Percentiles rank a stretch among this genome's conserved stretches.
Conservation (phyloP, 2,113 vertebrate genomes). For the Callospermophilus lateralis region DNA sequence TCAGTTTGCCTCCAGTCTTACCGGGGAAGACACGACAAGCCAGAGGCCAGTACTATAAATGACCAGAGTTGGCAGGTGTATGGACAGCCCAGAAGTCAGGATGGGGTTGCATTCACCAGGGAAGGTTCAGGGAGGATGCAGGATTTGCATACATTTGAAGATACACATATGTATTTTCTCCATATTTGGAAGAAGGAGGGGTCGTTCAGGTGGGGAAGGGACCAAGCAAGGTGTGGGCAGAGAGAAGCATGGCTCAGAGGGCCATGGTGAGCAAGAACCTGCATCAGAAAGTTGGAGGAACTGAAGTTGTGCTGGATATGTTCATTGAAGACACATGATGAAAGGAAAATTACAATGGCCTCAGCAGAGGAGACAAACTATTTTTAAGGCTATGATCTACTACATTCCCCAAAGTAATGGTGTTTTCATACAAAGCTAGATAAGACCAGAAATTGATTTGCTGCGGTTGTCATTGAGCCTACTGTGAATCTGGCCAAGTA, state of each 20-base stretch:
- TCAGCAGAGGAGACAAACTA: not conserved
- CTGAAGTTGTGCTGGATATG: fast-evolving
- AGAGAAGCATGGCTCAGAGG: not conserved
- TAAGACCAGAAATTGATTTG: not conserved
- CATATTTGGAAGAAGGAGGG: not conserved
- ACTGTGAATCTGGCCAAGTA: not conserved
- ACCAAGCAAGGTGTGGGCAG: not conserved
- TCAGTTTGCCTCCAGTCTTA: not conserved
- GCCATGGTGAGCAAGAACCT: not conserved
- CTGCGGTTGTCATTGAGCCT: not conserved
- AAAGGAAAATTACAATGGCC: not conserved
- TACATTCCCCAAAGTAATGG: not conserved
- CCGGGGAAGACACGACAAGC: no score
- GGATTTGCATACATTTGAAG: not conserved
- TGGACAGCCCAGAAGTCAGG: not conserved
- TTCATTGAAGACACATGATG: not conserved
- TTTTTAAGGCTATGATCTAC: not conserved
- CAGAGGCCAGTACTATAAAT: not conserved
- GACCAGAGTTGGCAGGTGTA: not conserved
- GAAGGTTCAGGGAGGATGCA: not conserved
- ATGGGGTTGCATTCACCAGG: not conserved
- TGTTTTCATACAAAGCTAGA: not conserved
- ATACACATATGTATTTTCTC: not conserved
- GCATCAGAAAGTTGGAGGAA: not conserved
- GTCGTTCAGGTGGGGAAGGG: not conserved